A percentile compares a stretch with the other conserved stretches of the same genome.
These are phyloP conservation scores for Pollenia labialis DNA, from an alignment of 2,888 invertebrate genomes.

Conservation along the genomic window DNA sequence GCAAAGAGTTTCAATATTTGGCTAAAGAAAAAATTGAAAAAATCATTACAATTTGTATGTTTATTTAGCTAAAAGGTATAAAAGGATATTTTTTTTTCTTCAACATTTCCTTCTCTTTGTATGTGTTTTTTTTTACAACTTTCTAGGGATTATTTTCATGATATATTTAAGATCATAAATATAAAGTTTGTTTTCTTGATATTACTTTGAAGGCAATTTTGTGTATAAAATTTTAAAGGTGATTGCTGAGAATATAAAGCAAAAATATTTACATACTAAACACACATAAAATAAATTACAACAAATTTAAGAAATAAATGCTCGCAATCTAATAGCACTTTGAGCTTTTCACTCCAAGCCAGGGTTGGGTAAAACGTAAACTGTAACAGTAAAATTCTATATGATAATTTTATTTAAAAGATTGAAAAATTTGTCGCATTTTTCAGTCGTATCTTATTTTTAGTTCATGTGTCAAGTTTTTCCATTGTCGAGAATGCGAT, in stretches of 20 bases:
- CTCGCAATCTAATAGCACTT: too few species aligned
- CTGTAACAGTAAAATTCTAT: too few species aligned
- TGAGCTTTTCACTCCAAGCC: too few species aligned
- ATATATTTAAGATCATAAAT: slow-evolving; percentile 26
- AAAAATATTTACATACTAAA: background rate
- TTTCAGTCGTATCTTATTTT: too few species aligned
- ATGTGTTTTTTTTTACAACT: background rate
- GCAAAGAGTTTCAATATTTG: slow-evolving; percentile 22
- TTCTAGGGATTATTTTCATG: slow-evolving; percentile 12
- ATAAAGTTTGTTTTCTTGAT: slow-evolving; percentile 6
- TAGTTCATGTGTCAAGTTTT: too few species aligned
- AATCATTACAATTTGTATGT: slow-evolving; percentile 48
- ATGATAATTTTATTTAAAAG: too few species aligned
- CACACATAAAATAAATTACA: background rate
- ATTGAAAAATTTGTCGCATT: too few species aligned
- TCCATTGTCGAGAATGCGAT: too few species aligned
- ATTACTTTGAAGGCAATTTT: background rate
- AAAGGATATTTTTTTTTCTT: background rate
- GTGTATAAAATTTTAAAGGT: slow-evolving; percentile 2
- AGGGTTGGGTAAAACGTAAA: too few species aligned
- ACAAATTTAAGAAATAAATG: too few species aligned
- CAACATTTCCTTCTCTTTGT: background rate
- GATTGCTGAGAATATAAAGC: background rate
- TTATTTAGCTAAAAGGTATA: slow-evolving; percentile 46
- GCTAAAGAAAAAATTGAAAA: slow-evolving; percentile 47